A percentile compares a stretch with the other conserved stretches of the same genome.
Evolutionary conservation across 2,888 invertebrate genomes (phyloP).

Genomic region (Ptilodon capucinus): DNA sequence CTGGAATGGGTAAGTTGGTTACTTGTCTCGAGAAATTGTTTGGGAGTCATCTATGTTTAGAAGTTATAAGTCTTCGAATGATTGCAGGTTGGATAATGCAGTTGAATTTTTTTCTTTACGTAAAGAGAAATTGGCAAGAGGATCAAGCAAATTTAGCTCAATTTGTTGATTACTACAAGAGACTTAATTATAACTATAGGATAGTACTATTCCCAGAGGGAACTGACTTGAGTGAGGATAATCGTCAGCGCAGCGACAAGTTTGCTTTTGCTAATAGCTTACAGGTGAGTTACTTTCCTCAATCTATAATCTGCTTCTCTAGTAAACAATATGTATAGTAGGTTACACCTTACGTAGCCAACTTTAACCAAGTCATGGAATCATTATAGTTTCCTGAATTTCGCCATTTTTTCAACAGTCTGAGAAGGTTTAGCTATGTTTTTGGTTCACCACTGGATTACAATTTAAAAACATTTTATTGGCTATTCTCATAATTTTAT

Average conservation of each 20-base stretch:
- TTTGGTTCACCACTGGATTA: too few species aligned
- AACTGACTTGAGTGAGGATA: slow-evolving; percentile 89
- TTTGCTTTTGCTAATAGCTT: slow-evolving; percentile 87
- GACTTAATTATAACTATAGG: slow-evolving; percentile 85
- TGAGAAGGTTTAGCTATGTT: too few species aligned
- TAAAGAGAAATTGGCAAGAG: slow-evolving; percentile 91
- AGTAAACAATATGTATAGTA: neutral
- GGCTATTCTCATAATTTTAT: too few species aligned
- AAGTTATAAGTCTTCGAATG: neutral
- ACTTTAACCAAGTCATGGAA: too few species aligned
- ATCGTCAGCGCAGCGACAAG: slow-evolving; percentile 86
- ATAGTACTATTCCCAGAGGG: slow-evolving; percentile 95
- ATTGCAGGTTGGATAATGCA: slow-evolving; percentile 93
- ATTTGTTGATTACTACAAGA: slow-evolving; percentile 88
- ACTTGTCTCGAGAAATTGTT: too few species aligned
- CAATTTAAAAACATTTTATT: too few species aligned
- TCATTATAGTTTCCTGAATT: too few species aligned
- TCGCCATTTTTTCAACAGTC: too few species aligned
- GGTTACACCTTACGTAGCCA: too few species aligned
- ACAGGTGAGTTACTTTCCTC: slow-evolving; percentile 81
- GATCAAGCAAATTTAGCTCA: slow-evolving; percentile 87
- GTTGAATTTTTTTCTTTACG: slow-evolving; percentile 91
- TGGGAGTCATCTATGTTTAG: too few species aligned
- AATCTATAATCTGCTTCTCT: neutral
- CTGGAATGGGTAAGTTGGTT: slow-evolving; percentile 90